phyloP scores from a whole-genome alignment of 2,797 vertebrate species.

The Oryzias sinensis region DNA sequence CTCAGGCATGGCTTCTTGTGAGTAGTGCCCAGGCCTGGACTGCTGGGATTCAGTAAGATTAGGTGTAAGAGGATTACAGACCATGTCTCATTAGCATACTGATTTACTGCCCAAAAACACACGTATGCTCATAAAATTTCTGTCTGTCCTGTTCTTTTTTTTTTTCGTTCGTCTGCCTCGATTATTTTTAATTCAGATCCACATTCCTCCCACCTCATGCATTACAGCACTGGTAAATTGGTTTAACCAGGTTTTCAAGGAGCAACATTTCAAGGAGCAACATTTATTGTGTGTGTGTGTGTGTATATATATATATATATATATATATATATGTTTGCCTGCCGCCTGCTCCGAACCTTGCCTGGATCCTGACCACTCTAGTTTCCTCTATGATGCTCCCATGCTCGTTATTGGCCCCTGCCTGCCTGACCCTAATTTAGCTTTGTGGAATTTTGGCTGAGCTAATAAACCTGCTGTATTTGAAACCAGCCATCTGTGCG shows the following conservation, averaged over 20 bases:
- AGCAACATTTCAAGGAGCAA: conserved; percentile 11
- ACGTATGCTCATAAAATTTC: conserved; percentile 55
- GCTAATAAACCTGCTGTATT: too few species aligned
- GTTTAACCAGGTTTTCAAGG: conserved; percentile 24
- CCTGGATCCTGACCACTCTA: too few species aligned
- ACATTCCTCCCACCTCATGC: conserved; percentile 20
- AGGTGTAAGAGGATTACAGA: conserved; percentile 77
- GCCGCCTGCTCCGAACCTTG: too few species aligned
- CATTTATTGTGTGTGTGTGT: too few species aligned
- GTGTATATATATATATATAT: too few species aligned
- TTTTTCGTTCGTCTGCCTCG: conserved; percentile 20
- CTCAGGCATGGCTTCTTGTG: conserved; percentile 21
- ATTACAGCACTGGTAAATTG: conserved; percentile 14
- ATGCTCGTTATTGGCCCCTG: too few species aligned
- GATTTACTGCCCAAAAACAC: conserved; percentile 75
- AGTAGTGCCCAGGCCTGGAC: conserved; percentile 67
- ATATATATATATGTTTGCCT: too few species aligned
- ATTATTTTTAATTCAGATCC: conserved; percentile 27
- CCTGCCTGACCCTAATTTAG: too few species aligned
- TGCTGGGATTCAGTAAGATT: conserved; percentile 73
- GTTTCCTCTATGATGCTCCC: too few species aligned
- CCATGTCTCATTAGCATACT: conserved; percentile 79
- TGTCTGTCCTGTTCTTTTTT: conserved; percentile 29
- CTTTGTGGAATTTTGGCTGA: too few species aligned
- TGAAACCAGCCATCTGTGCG: too few species aligned